These are phyloP conservation scores for Clinocottus analis DNA, from an alignment of 2,113 vertebrate species.

Conservation along the genomic window DNA sequence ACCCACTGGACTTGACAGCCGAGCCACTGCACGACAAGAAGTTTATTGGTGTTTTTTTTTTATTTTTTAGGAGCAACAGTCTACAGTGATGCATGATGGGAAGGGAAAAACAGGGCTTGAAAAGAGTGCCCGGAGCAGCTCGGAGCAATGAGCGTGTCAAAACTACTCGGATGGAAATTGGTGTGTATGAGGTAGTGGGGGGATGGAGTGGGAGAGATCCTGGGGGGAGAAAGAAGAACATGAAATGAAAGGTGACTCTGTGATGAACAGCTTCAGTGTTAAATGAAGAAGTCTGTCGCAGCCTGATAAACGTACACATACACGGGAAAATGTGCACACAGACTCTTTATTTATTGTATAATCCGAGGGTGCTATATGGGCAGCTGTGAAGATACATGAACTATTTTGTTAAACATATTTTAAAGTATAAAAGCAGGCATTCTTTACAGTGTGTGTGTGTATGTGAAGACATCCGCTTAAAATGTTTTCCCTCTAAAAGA, in stretches of 20 bases:
- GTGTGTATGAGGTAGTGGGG: background rate
- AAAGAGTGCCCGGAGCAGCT: constrained; percentile 13
- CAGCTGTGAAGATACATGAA: constrained; percentile 4
- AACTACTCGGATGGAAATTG: constrained; percentile 49
- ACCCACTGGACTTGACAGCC: constrained; percentile 57
- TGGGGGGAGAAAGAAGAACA: background rate
- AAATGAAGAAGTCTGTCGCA: constrained; percentile 30
- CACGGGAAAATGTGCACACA: background rate
- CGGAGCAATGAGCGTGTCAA: constrained; percentile 55
- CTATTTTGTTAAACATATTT: constrained; percentile 12
- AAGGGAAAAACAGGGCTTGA: constrained; percentile 13
- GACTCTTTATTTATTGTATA: background rate
- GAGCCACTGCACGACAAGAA: constrained; percentile 67
- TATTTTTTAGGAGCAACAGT: constrained; percentile 26
- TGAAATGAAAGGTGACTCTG: constrained; percentile 26
- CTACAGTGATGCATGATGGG: constrained; percentile 61
- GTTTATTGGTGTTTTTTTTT: constrained; percentile 64
- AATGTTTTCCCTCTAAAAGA: background rate
- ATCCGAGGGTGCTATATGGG: background rate
- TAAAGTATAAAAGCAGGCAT: constrained; percentile 44
- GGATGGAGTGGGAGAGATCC: constrained; percentile 33
- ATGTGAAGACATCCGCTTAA: background rate
- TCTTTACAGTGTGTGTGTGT: constrained; percentile 35
- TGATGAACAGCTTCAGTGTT: constrained; percentile 34
- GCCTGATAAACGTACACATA: background rate